Evolutionary conservation across 2,797 vertebrate species (phyloP), one percentile per base, ranked within the genome.

Genomic region (Cynopterus sphinx): DNA sequence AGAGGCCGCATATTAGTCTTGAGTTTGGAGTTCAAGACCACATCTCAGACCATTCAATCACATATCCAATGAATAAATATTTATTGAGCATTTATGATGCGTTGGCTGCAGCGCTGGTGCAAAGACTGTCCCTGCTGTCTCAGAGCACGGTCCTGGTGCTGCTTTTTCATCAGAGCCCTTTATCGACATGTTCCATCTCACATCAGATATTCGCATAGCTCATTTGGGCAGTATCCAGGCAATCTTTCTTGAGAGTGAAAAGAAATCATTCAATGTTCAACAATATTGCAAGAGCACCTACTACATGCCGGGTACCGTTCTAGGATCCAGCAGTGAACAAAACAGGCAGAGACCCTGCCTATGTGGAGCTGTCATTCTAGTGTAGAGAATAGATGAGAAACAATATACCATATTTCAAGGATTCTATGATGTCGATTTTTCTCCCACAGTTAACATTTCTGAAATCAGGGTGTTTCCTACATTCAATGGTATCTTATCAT

Each of bases 161-260:
- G 39, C 55, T n/a, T 33, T 71, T 57, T 36, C 71, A 33, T 53
- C 13, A 15, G 39, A 31, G 2, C 51, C 59, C 10, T 55, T 46
- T 75, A 7, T 24, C 31, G 26, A 31, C 28, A 13, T 12, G 39
- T 11, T 22, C 39, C 21, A 9, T 31, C 49, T 70, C 28, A 15
- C 0, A 0, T 46, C 1, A 0, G 49, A 19, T n/a, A 36, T 5
- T n/a, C 65, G 28, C 5, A 9, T 1, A n/a, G 51, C 51, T 26
- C n/a, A 9, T 51, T n/a, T 61, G 33, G 57, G 6, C 11, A 36
- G 28, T 28, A 22, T n/a, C n/a, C 36, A 74, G 36, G 59, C 11
- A 39, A 8, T n/a, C 73, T 55, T 71, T 43, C 67, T 82, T 53
- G 6, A 11, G 24, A 75, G 15, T 0, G 22, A 74, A 68, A 41